Evolutionary conservation across 1,140 invertebrate species (phyloP).

Genomic region (Archegozetes longisetosus): DNA sequence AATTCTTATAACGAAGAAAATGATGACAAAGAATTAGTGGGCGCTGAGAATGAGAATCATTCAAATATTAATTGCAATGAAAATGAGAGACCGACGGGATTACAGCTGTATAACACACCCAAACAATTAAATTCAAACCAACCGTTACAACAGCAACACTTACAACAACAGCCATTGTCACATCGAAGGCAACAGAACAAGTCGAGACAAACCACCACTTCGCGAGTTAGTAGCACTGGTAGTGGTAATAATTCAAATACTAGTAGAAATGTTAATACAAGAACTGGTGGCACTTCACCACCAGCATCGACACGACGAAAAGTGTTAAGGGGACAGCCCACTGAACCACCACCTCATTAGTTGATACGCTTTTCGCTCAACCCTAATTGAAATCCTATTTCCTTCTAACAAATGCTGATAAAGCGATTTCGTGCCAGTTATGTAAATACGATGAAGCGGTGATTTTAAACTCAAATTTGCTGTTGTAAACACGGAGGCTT

Average conservation of each 20-base stretch:
- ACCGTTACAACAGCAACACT: neutral
- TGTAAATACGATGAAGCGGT: neutral
- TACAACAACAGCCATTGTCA: neutral
- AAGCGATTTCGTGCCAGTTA: too few relatives aligned
- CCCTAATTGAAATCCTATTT: too few relatives aligned
- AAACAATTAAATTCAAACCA: neutral
- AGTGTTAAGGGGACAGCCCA: conserved; percentile 21
- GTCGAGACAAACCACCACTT: neutral
- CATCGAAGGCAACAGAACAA: neutral
- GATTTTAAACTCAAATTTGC: neutral
- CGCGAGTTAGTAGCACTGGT: neutral
- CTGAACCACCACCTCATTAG: conserved; percentile 22
- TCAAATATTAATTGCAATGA: neutral
- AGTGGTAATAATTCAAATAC: neutral
- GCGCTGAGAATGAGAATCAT: neutral
- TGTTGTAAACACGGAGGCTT: neutral
- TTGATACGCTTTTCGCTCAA: neutral
- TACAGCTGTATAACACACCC: neutral
- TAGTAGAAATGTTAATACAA: neutral
- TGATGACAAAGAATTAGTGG: neutral
- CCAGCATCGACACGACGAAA: conserved; percentile 20
- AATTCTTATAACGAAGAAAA: neutral
- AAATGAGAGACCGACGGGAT: neutral
- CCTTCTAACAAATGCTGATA: too few relatives aligned
- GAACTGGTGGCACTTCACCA: conserved; percentile 14